These are phyloP conservation scores for Pogonomyrmex californicus DNA, from an alignment of 1,140 invertebrate genomes.

Conservation along the genomic window DNA sequence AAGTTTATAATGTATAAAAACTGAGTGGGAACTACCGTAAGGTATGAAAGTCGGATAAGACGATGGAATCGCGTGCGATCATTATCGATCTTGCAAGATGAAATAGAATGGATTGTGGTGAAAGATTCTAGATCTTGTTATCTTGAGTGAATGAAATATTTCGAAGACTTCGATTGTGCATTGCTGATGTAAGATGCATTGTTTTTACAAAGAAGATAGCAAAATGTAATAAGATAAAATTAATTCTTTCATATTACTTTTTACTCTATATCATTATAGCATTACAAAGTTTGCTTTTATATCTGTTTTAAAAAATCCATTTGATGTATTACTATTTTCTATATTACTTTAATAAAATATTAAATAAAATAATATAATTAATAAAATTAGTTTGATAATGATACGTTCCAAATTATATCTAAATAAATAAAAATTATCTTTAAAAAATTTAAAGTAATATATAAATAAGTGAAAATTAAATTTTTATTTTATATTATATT, in stretches of 20 bases:
- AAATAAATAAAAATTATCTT: neutral
- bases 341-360: neutral
- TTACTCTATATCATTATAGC: neutral
- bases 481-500: neutral
- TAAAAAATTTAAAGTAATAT: neutral
- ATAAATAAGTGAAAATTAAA: neutral
- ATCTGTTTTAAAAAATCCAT: neutral
- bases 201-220: neutral
- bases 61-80: conserved; percentile 18
- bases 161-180: neutral
- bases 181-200: neutral
- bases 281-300: neutral
- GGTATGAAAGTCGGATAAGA: conserved; percentile 49
- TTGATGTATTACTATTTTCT: neutral
- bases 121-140: neutral
- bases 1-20: conserved; percentile 65
- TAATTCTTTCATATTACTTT: neutral
- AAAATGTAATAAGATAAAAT: neutral
- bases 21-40: neutral
- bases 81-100: conserved; percentile 32
- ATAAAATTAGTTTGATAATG: neutral
- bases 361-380: conserved; percentile 1
- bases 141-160: conserved; percentile 16
- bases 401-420: neutral
- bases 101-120: conserved; percentile 30